Evolutionary conservation across 2,113 vertebrate genomes (phyloP), one percentile per base, ranked within the genome.

Genomic region (Trematocara unimaculatum): DNA sequence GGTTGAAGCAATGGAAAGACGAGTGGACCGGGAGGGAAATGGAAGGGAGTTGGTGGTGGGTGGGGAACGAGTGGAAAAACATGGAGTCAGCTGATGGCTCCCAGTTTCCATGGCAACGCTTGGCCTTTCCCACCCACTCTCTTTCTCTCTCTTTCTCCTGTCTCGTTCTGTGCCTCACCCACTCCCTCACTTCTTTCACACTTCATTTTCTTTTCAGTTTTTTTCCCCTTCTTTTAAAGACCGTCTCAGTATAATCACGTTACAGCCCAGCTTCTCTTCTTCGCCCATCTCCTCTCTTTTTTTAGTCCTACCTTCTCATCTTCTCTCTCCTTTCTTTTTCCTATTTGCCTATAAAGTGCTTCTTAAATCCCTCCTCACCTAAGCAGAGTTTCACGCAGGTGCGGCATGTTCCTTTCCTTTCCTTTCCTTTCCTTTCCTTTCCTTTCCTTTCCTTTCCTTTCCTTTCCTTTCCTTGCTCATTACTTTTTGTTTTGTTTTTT

Each of bases 61-160:
- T 86, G 89, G 81, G 85, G 88, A 88, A 67, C 15, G 47, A 92
- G 90, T 82, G 91, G 83, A 95, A 93, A 64, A 92, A 93, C 93
- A 95, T 91, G 93, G 93, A 96, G 94, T 96, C 95, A 96, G 95
- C 96, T 96, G 96, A 96, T 95, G 94, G 95, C 93, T 95, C 94
- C 93, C 93, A 96, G 96, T 97, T 96, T 96, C 96, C 96, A 96
- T 96, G 96, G 91, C 88, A 96, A 96, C 96, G 23, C 29, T 20
- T 92, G 94, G 93, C 95, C 95, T 95, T 96, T 96, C 96, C 94
- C 96, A 94, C 96, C 95, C 96, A 95, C 96, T 93, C 89, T 88
- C 53, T 91, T 47, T 83, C 64, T 87, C 58, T 78, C 23, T 49
- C 23, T 74, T 35, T 85, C 53, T 56, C 23, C 42, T 12, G 9